phyloP scores from a whole-genome alignment of 1,140 invertebrate genomes.

The Pogonomyrmex barbatus region DNA sequence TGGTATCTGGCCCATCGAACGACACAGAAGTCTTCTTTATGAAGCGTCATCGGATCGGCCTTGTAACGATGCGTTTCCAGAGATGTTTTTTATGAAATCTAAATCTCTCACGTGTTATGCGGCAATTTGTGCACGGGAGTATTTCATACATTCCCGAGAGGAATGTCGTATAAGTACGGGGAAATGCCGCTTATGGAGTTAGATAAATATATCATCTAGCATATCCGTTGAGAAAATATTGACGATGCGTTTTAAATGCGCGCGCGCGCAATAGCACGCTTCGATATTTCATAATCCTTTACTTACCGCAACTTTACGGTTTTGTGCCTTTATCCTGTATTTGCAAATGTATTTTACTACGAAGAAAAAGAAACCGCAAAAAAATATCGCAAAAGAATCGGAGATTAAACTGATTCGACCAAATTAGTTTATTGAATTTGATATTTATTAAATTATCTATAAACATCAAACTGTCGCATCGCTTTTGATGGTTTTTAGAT shows the following conservation, averaged over 20 bases:
- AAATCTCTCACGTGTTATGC: constrained; percentile 38
- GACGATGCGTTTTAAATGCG: background rate
- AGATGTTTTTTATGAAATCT: constrained; percentile 9
- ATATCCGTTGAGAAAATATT: constrained; percentile 4
- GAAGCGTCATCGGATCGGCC: background rate
- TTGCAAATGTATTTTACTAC: background rate
- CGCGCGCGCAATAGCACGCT: background rate
- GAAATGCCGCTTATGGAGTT: background rate
- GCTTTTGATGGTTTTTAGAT: background rate
- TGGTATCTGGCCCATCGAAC: background rate
- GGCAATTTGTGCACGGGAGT: constrained; percentile 24
- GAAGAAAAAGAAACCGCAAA: background rate
- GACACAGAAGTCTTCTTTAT: background rate
- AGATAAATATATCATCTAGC: constrained; percentile 44
- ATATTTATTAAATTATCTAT: background rate
- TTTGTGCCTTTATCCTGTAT: background rate
- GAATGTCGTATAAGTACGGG: constrained; percentile 2
- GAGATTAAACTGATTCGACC: background rate
- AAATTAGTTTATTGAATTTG: constrained; percentile 1
- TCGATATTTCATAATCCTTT: constrained; percentile 14
- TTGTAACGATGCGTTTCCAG: background rate
- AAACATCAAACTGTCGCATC: background rate
- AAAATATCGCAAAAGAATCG: background rate
- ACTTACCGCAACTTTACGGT: background rate
- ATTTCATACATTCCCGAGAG: constrained; percentile 14